Base-by-base conservation (phyloP, 1,140 invertebrate genomes). In the Halictus rubicundus region DNA sequence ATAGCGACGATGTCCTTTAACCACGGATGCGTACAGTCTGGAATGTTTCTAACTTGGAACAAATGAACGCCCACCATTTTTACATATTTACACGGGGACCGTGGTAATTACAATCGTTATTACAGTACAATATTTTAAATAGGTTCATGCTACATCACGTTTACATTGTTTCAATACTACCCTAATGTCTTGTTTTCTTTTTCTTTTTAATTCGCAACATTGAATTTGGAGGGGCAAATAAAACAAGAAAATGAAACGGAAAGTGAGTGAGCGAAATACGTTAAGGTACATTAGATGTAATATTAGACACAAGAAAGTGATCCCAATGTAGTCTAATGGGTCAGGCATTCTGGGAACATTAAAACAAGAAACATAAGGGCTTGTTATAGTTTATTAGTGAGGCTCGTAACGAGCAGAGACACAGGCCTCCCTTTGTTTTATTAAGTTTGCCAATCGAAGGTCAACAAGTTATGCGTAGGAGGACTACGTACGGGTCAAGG, bases 321-420 rank as follows among this genome's bases (percentile, higher is more conserved):
- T 75, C 66, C 66, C 64, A 23, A 75, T 83, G 74, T 65, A 74
- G 14, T 81, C 64, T 80, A 83, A 77, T 68, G 54, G 42, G 61
- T 80, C 83, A 85, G 80, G 80, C 52, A 80, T 37, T 86, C 77
- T 85, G 80, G 61, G 83, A 83, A 86, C 84, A 87, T 87, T 80
- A 85, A 87, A 87, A 86, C 66, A 83, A 80, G 49, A 61, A 77
- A 60, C 16, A 23, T 74, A 68, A 70, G 54, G 76, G 66, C 80
- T 76, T 52, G 42, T 42, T 54, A 27, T 86, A 63, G 81, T 81
- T 78, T 61, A 86, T 78, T 39, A 54, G 42, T 85, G 54, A 49
- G 61, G 32, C 32, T 21, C 77, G 59, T 52, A 12, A 46, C 42
- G 68, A 79, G 46, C 61, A 46, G 42, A n/a, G 52, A 65, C 54